Percentiles rank a stretch among this genome's conserved stretches.
These are phyloP conservation scores for Hippasteria phrygiana DNA, from an alignment of 53 echinoderm and acorn worm genomes.

Conservation along the genomic window DNA sequence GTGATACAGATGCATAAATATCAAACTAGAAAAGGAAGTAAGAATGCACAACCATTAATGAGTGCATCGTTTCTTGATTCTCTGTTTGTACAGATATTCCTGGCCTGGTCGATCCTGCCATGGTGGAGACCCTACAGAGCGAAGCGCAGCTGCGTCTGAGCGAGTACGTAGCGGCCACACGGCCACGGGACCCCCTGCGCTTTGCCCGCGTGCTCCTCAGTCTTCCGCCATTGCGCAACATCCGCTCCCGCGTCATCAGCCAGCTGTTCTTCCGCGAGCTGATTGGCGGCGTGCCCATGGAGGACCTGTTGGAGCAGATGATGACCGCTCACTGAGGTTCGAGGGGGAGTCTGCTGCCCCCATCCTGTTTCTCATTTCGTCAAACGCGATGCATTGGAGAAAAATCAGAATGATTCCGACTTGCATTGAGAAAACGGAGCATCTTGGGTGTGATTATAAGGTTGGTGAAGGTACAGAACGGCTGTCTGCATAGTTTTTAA, in stretches of 20 bases:
- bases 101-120: slow-evolving; percentile 82
- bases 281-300: slow-evolving; percentile 94
- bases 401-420: neutral
- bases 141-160: slow-evolving; percentile 91
- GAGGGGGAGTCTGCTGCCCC: neutral
- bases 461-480: no score
- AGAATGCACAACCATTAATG: neutral
- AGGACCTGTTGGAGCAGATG: slow-evolving; percentile 94
- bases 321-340: slow-evolving; percentile 60
- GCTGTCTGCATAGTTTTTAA: no score
- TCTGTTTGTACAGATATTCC: slow-evolving; percentile 80
- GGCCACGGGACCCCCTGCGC: slow-evolving; percentile 93
- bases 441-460: slow-evolving; percentile 35
- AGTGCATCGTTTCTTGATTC: neutral
- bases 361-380: neutral
- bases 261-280: slow-evolving; percentile 98
- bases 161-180: slow-evolving; percentile 96
- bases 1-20: neutral
- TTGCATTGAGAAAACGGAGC: neutral
- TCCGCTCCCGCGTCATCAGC: slow-evolving; percentile 93
- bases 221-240: slow-evolving; percentile 98
- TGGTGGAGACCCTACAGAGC: slow-evolving; percentile 95
- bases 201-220: slow-evolving; percentile 97
- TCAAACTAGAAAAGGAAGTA: neutral
- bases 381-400: neutral